Base-by-base conservation (phyloP, 2,113 vertebrate species). In the Anolis carolinensis region DNA sequence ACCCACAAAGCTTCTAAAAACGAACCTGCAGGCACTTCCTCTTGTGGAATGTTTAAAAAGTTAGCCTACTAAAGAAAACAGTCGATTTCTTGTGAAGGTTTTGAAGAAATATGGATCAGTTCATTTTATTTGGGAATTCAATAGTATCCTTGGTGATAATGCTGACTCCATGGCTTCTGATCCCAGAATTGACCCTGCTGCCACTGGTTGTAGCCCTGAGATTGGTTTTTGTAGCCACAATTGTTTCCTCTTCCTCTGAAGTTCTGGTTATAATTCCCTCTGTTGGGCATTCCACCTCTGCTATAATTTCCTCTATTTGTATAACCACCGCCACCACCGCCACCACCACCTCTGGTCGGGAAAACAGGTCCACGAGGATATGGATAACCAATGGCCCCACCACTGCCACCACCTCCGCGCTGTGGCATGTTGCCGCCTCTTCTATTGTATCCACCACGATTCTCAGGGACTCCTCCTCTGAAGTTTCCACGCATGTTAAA, bases 181-280 rank as follows among this genome's bases (percentile, higher is more conserved):
- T 98, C 98, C 98, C 99, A 99, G 97, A 99, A 99, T 98, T 99
- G 97, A 98, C 98, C 98, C 97, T 99, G 98, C 98, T 98, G 99
- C 97, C 98, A 99, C 96, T 99, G 99, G 97, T 99, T 99, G 97
- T 99, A 99, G 94, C 98, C 97, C 93, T 99, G 99, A 94, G 98
- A 98, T 96, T 99, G 98, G 82, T 99, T 99, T 97, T 98, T 98
- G 97, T 98, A 98, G 94, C 98, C 98, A 95, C 97, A 98, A 96
- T 97, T 97, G 89, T 97, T 97, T 94, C 96, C 97, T 94, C 97
- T 97, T 89, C 97, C 97, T 96, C 97, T 97, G 95, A 97, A 96
- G 94, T 98, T 96, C 97, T 97, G 97, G 95, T 97, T 97, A 91
- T 97, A 97, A 93, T 97, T 97, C 78, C 96, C 97, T 95, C 97